phyloP scores from a whole-genome alignment of 2,113 vertebrate genomes.

The Ia io region DNA sequence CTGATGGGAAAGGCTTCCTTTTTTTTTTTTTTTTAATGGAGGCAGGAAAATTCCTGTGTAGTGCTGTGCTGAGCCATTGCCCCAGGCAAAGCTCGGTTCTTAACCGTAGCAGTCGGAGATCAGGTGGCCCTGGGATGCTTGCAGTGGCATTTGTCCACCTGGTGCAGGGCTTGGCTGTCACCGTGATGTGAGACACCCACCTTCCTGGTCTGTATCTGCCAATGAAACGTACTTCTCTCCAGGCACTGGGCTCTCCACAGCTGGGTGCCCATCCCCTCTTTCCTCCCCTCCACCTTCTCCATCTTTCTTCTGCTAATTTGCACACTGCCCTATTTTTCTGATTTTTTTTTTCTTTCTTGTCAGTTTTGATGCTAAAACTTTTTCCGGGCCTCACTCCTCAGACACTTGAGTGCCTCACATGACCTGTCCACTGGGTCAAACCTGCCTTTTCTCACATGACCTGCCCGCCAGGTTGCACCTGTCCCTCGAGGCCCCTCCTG shows the following conservation, averaged over 20 bases:
- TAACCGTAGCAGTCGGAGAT: too few species aligned
- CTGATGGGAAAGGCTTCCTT: background rate
- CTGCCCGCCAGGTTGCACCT: background rate
- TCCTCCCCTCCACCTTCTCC: background rate
- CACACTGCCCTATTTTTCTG: background rate
- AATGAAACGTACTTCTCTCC: background rate
- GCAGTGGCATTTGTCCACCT: background rate
- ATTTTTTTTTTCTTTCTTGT: background rate
- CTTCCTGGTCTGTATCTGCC: background rate
- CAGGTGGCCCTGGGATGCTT: background rate
- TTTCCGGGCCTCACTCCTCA: background rate
- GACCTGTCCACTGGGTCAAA: background rate
- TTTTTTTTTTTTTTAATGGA: background rate
- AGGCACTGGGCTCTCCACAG: background rate
- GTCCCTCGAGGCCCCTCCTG: too few species aligned
- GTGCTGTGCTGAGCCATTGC: background rate
- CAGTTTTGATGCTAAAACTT: background rate
- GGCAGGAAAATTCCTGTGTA: background rate
- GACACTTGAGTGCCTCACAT: rapidly evolving
- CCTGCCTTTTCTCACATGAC: background rate
- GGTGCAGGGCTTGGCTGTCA: background rate
- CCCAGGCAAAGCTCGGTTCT: background rate
- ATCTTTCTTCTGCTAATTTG: background rate
- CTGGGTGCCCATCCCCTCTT: background rate
- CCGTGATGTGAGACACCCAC: background rate